Percentiles rank a stretch among this genome's conserved stretches.
Evolutionary conservation across 2,888 invertebrate genomes (phyloP).

Genomic region (Mesochorus sp.): DNA sequence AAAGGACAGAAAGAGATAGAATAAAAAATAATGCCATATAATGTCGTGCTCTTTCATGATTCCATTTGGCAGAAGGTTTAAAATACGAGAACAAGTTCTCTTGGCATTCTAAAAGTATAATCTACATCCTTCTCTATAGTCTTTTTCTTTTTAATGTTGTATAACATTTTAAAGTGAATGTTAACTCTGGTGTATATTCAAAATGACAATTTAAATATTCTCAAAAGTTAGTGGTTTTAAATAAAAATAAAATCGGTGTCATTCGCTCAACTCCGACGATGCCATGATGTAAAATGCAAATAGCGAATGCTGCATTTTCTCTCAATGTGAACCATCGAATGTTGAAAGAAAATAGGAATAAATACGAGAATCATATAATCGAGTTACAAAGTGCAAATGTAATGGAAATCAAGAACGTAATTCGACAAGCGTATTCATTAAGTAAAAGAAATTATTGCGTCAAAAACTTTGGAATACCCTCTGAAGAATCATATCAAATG

Average conservation of each 20-base stretch:
- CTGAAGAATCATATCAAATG: conserved; percentile 21
- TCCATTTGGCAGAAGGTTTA: not conserved
- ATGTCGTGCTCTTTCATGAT: not conserved
- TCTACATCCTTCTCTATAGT: not conserved
- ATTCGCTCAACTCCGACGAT: not conserved
- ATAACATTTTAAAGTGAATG: not conserved
- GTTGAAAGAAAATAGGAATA: not conserved
- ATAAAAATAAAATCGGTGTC: not conserved
- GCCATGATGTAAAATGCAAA: not conserved
- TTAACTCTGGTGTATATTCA: not conserved
- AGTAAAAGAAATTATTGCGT: not conserved
- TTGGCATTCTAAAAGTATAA: not conserved
- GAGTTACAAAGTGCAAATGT: conserved; percentile 24
- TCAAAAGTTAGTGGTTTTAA: not conserved
- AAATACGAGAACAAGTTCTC: not conserved
- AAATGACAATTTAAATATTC: not conserved
- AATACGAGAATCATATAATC: not conserved
- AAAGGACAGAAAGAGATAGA: not conserved
- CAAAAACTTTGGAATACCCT: not conserved
- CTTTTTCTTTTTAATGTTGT: not conserved
- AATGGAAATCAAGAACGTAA: not conserved
- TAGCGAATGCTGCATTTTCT: conserved; percentile 5
- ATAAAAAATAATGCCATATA: not conserved
- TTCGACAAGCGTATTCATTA: not conserved
- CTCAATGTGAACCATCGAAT: conserved; percentile 9